Base-by-base conservation (phyloP, 30 jellyfish, hydroid and myxozoan species). In the Aurelia sp. region DNA sequence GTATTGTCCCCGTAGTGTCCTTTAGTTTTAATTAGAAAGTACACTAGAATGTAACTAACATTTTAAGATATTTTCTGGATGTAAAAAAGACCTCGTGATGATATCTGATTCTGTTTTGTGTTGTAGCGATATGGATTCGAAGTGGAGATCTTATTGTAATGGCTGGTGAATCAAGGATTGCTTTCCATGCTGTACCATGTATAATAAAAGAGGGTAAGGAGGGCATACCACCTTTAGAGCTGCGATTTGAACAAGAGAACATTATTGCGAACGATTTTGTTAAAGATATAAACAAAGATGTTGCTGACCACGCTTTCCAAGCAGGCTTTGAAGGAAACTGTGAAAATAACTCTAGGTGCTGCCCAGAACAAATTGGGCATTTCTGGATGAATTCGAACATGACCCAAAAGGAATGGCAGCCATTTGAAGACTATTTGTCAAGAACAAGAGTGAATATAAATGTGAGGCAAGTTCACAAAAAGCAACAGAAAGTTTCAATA, bases 181-280 rank as follows among this genome's bases (percentile, higher is more conserved):
- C 99, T 2, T 96, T 63, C 72, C 99, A 96, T 96, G 99, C 99
- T 16, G 99, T 96, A 31, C 99, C 99, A 20, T 86, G 97, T 52
- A 96, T 96, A 41, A 74, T 94, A 40, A 76, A 80, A 40, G 97
- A 89, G 5, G 84, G 78, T 16, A 27, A 19, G n/a, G 80, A 47
- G 5, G 86, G 76, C 16, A 57, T 48, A 21, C 85, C 85, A 1
- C 90, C 90, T 17, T 21, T 66, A 4, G 80, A 75, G 2, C 74
- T 75, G 53, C 62, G 65, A 40, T 30, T 16, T 50, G 44, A 30
- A 8, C 13, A 11, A 65, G 80, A 44, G 8, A 4, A 15, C 41
- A 16, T 27, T 44, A 68, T 2, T 2, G 72, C 30, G 10, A 58
- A n/a, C n/a, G 47, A 17, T 6, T 5, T 48, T 2, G 50, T 13